Evolutionary conservation across 2,888 invertebrate species (phyloP).

Genomic region (Aplocera efformata): DNA sequence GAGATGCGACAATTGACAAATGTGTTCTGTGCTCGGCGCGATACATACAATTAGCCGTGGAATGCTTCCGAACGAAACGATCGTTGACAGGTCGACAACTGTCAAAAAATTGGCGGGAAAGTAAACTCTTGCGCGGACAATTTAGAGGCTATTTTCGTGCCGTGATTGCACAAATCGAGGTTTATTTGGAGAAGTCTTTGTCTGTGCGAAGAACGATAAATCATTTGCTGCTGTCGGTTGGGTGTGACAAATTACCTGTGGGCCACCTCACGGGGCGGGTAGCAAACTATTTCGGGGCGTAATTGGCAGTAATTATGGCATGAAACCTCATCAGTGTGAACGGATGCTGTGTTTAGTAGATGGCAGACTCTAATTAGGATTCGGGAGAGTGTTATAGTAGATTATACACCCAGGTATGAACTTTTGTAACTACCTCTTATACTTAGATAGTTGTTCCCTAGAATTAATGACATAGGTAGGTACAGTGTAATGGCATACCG

Average conservation of each 20-base stretch:
- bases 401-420: no score
- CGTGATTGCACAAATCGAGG: constrained; percentile 67
- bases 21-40: constrained; percentile 63
- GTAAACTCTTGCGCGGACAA: constrained; percentile 47
- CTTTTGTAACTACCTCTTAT: no score
- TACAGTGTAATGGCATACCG: no score
- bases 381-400: background rate
- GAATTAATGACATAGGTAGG: no score
- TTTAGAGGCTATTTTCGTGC: constrained; percentile 58
- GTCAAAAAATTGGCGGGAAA: constrained; percentile 59
- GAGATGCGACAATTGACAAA: constrained; percentile 77
- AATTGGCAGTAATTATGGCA: constrained; percentile 33
- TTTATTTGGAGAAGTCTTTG: constrained; percentile 71
- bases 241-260: constrained; percentile 72
- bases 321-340: constrained; percentile 29
- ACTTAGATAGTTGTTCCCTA: no score
- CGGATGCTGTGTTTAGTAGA: constrained; percentile 16
- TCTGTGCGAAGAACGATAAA: constrained; percentile 63
- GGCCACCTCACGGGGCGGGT: constrained; percentile 50
- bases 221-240: constrained; percentile 67
- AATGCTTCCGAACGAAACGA: constrained; percentile 64
- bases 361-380: constrained; percentile 5
- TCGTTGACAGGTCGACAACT: constrained; percentile 50
- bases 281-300: constrained; percentile 46
- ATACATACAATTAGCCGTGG: constrained; percentile 74